These are phyloP conservation scores for Lepidocolaptes lacrymiger DNA, from an alignment of 2,797 vertebrate genomes.

Conservation along the genomic window DNA sequence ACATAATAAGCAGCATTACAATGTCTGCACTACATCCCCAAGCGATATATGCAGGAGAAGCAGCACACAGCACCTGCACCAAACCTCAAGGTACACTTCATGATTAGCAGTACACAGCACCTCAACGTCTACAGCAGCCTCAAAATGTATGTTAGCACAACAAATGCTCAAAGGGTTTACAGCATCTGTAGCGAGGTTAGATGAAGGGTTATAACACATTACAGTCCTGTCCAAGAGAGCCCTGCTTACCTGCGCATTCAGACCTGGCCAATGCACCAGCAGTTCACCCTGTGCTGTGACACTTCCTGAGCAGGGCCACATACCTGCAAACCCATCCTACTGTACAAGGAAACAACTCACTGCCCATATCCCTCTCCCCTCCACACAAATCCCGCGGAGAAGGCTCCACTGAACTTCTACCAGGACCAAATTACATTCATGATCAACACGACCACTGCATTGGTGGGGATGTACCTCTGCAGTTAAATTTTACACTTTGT, in stretches of 20 bases:
- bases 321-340: not conserved
- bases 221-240: not conserved
- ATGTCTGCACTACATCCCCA: constrained; percentile 47
- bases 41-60: constrained; percentile 56
- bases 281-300: not conserved
- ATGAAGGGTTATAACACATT: not conserved
- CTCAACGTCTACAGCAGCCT: constrained; percentile 65
- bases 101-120: constrained; percentile 62
- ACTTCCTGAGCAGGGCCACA: not conserved
- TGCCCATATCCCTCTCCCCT: not conserved
- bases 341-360: not conserved
- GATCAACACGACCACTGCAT: not conserved
- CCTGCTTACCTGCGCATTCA: not conserved
- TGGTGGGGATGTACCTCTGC: not conserved
- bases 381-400: rapidly evolving
- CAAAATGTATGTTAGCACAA: constrained; percentile 22
- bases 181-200: constrained; percentile 38
- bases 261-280: not conserved
- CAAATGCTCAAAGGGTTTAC: constrained; percentile 42
- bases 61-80: constrained; percentile 39
- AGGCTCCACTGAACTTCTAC: not conserved
- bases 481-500: not conserved
- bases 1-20: constrained; percentile 39
- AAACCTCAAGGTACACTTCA: constrained; percentile 61
- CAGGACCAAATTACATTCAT: not conserved